Evolutionary conservation across 2,888 invertebrate genomes (phyloP), one percentile per base, ranked within the genome.

Genomic region (Copidosoma aretas): DNA sequence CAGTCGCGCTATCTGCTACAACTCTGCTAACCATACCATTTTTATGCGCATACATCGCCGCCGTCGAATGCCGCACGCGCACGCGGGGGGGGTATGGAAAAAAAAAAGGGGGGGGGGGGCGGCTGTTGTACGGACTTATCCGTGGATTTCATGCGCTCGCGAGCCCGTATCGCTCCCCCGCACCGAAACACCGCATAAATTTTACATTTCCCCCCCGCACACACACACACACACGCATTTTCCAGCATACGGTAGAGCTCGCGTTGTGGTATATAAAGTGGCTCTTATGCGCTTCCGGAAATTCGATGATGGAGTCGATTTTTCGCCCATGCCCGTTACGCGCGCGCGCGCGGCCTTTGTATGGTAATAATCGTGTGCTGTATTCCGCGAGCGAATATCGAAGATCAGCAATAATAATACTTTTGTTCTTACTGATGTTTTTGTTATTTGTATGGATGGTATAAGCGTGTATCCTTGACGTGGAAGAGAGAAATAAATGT

Each of bases 271-370:
- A 15, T 46, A 46, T 46, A 46, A 14, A 17, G 14, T 14, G 14
- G 17, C 15, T 17, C 43, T 46, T 14, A 46, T 3, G 14, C 2
- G 14, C 43, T 17, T 17, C 43, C 15, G 43, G 14, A 46, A 46
- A 46, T 15, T 46, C 17, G 43, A 15, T 17, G 43, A 46, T 46
- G 12, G 17, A 58, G 64, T 64, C 51, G 32, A 64, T 64, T 62
- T 62, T 24, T 22, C 25, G 21, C 25, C 25, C 12, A 39, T 39
- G 21, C 21, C 1, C 41, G 24, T 41, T 1, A 57, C 51, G n/a
- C 17, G 10, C 17, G 10, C n/a, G 19, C n/a, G 5, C 3, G 51
- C 51, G 51, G 12, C 10, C 21, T 21, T 17, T n/a, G 51, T 17
- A 51, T 51, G 21, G 8, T 32, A 32, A 32, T 32, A 32, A 32